Base-by-base conservation (phyloP, 2,797 vertebrate species). In the Halcyon badia region DNA sequence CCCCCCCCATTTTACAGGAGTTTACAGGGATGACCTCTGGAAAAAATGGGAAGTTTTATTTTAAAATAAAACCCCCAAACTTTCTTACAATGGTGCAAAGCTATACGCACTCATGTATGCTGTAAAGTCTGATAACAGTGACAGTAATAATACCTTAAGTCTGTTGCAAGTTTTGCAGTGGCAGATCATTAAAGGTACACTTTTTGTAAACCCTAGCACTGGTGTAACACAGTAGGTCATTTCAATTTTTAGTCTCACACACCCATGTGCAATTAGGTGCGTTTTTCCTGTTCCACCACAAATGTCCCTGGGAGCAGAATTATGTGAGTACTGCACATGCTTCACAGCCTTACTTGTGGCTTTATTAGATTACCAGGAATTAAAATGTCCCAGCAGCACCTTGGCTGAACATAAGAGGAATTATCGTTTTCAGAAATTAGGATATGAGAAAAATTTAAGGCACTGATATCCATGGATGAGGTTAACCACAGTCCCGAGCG, bases 71-170 rank as follows among this genome's bases (percentile, higher is more conserved):
- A 0, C 0, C 0, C 5, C 6, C 68, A 72, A 33, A 57, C 10
- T 18, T 73, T 8, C 31, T 88, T 31, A 57, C 8, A 66, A 56
- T 0, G 3, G 18, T 62, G 26, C 10, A 65, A 37, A 84, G 57
- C 21, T 70, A 64, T 44, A 70, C 31, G 62, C n/a, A 41, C 17
- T 81, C 60, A 65, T 8, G 6, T 9, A 35, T 0, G 1, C 58
- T 42, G 26, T 73, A 3, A 76, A 76, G 31, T 48, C 58, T 76
- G 78, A 1, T 44, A 91, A 64, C 22, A 60, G 5, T 37, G 76
- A 77, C 30, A 60, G 57, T 35, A 90, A 96, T 88, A 66, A 89
- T 10, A 84, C 18, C 35, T 86, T 31, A 82, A 42, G 68, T 73
- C 73, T 72, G 10, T 3, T 61, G 66, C 62, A 82, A 51, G 28